Evolutionary conservation across 2,888 invertebrate species (phyloP).

Genomic region (Lasioglossum leucozonium): DNA sequence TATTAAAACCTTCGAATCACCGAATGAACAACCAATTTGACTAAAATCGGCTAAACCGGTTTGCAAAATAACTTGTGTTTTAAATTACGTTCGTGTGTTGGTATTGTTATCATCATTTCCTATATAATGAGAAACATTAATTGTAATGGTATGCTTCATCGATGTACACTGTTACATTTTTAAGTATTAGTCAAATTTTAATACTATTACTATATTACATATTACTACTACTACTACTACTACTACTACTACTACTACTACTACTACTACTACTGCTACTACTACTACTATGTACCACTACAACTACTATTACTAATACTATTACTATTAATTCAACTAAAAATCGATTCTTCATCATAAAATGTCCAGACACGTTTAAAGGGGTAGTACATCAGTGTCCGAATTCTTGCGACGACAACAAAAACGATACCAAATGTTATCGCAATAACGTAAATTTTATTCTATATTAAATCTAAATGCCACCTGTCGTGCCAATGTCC

Average conservation of each 20-base stretch:
- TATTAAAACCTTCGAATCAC: not conserved
- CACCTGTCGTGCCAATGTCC: slow-evolving; percentile 85
- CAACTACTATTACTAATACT: not conserved
- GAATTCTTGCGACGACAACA: slow-evolving; percentile 79
- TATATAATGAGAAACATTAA: not conserved
- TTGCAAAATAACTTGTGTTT: not conserved
- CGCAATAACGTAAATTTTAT: slow-evolving; percentile 85
- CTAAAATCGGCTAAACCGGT: not conserved
- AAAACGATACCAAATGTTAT: slow-evolving; percentile 85
- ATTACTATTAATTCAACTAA: slow-evolving; percentile 33
- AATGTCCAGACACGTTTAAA: slow-evolving; percentile 43
- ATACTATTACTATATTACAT: not conserved
- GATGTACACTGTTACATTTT: not conserved
- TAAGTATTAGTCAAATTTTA: slow-evolving; percentile 1
- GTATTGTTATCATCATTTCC: not conserved
- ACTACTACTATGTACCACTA: not conserved
- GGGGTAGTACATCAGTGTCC: slow-evolving; percentile 45
- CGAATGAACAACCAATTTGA: slow-evolving; percentile 11
- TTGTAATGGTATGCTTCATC: not conserved
- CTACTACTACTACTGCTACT: not conserved
- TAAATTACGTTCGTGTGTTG: slow-evolving; percentile 7
- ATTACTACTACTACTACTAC: not conserved
- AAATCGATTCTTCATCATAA: slow-evolving; percentile 56
- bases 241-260: not conserved
- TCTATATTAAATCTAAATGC: slow-evolving; percentile 85